Conservation (phyloP, 2,113 vertebrate species). For the Hippocampus guttulatus region DNA sequence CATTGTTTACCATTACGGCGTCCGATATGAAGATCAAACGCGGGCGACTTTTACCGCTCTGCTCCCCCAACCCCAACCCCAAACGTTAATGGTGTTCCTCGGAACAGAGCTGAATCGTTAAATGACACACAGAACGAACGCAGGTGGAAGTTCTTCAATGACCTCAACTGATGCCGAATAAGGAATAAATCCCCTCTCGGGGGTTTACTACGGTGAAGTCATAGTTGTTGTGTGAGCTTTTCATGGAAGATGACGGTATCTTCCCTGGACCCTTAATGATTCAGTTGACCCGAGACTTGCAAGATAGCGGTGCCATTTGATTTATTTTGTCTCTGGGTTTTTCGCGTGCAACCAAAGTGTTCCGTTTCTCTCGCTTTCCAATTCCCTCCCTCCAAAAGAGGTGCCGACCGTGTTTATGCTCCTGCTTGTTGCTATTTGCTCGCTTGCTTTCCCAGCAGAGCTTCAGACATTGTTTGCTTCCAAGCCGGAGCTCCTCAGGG, state of each 20-base stretch:
- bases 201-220: constrained; percentile 46
- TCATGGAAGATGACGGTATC: constrained; percentile 50
- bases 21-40: constrained; percentile 29
- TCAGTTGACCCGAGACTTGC: constrained; percentile 58
- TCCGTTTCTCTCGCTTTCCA: constrained; percentile 16
- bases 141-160: constrained; percentile 50
- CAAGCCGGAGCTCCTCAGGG: constrained; percentile 58
- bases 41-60: constrained; percentile 19
- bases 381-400: constrained; percentile 15
- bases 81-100: constrained; percentile 29
- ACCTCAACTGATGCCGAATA: constrained; percentile 57
- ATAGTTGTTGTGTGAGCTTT: constrained; percentile 44
- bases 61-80: not conserved
- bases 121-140: constrained; percentile 29
- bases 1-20: constrained; percentile 56
- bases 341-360: constrained; percentile 33
- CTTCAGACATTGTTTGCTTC: constrained; percentile 56
- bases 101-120: constrained; percentile 44
- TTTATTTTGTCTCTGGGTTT: constrained; percentile 47
- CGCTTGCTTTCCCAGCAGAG: constrained; percentile 56
- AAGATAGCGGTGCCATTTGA: constrained; percentile 32
- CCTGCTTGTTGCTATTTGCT: constrained; percentile 49
- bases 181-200: constrained; percentile 22
- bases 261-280: constrained; percentile 54
- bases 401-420: constrained; percentile 49